Base-by-base conservation (phyloP, 1,140 invertebrate genomes). In the Halyomorpha halys region DNA sequence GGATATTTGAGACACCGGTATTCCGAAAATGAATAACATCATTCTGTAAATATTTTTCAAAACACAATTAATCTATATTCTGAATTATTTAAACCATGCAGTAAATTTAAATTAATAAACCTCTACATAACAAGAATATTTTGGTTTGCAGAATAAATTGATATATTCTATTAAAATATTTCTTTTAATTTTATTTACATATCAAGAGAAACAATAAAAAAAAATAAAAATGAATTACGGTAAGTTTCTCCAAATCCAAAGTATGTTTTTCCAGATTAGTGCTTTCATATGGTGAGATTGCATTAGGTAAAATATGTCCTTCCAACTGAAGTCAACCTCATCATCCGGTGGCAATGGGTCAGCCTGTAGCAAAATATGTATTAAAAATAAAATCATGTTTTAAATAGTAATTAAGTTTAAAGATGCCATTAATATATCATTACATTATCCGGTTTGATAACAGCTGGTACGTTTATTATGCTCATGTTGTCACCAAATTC, bases 221-320 rank as follows among this genome's bases (percentile, higher is more conserved):
- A 11, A 11, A 39, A 13, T 39, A 39, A 39, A 39, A 39, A 11
- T 14, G n/a, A 65, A 78, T 73, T 75, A 86, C 84, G 83, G 83
- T 54, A 94, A 87, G 74, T 97, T 97, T 67, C 94, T 81, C 84
- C 88, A 91, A 86, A 96, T 92, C 66, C 90, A 82, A 27, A 94
- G 80, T 72, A 95, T 86, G 76, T 97, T 97, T 76, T 97, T 97
- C 75, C 91, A 88, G 61, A 94, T 79, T 44, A 96, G 74, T 11
- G 93, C 92, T 65, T 71, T 70, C 72, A 73, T 72, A 67, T 91
- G 87, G 71, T 82, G 77, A 25, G 76, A 72, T 69, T 86, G 80
- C 70, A 88, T 77, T 49, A 87, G 79, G 72, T 82, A 83, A 3
- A 85, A 77, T 25, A 81, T 77, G 61, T 86, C 83, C 47, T 76